A percentile compares a stretch with the other conserved stretches of the same genome.
Conservation (phyloP, 2,113 vertebrate species). For the Pantherophis guttatus region DNA sequence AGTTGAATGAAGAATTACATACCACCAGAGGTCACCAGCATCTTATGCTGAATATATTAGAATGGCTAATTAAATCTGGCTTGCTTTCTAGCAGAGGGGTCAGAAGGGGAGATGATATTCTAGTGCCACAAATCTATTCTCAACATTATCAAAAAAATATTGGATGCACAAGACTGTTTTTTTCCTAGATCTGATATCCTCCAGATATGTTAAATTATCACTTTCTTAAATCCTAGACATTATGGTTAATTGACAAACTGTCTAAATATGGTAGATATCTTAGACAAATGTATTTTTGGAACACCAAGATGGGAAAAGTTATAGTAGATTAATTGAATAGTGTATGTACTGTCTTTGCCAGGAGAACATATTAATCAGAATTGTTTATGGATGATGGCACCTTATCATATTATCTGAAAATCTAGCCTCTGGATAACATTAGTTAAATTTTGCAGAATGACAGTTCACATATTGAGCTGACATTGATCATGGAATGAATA, state of each 20-base stretch:
- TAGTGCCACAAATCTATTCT: not conserved
- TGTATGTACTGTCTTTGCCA: not conserved
- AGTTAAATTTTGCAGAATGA: not conserved
- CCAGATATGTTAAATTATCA: not conserved
- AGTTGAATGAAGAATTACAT: not conserved
- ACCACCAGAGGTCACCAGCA: not conserved
- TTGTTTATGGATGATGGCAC: not conserved
- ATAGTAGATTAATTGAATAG: not conserved
- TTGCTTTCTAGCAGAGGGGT: not conserved
- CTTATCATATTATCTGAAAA: not conserved
- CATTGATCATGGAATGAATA: not conserved
- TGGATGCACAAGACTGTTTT: not conserved
- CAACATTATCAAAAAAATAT: not conserved
- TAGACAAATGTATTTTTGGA: not conserved
- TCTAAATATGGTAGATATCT: not conserved
- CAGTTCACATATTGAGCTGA: not conserved
- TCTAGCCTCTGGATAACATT: not conserved
- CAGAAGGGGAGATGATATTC: not conserved
- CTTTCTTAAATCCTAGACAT: not conserved
- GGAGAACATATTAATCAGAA: not conserved
- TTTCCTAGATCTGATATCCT: not conserved
- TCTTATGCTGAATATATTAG: not conserved
- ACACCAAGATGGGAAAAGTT: not conserved
- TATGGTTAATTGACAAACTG: not conserved
- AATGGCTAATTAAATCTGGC: fast-evolving